These are phyloP conservation scores for Rhorus exstirpatorius DNA, from an alignment of 2,888 invertebrate genomes.

Conservation along the genomic window DNA sequence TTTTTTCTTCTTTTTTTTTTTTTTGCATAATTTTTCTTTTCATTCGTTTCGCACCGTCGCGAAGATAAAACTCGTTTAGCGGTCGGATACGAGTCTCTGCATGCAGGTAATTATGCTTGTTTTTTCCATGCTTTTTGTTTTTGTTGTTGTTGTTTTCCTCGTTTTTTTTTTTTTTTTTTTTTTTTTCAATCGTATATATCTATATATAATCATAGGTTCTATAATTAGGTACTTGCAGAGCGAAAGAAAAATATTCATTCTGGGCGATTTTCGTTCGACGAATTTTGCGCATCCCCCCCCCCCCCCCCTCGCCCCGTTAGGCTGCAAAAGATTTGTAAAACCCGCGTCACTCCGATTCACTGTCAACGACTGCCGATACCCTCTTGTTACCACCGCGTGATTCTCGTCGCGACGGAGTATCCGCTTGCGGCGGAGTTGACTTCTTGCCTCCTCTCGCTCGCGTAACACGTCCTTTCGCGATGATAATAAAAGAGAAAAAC, in stretches of 20 bases:
- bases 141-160: slow-evolving; percentile 12
- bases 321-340: slow-evolving; percentile 28
- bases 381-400: slow-evolving; percentile 69
- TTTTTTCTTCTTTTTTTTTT: slow-evolving; percentile 19
- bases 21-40: slow-evolving; percentile 7
- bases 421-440: slow-evolving; percentile 32
- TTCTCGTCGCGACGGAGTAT: slow-evolving; percentile 66
- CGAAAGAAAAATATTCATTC: slow-evolving; percentile 68
- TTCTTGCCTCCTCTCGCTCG: slow-evolving; percentile 69
- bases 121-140: slow-evolving; percentile 5
- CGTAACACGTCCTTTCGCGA: slow-evolving; percentile 72
- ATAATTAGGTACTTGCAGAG: slow-evolving; percentile 70
- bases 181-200: slow-evolving; percentile 62
- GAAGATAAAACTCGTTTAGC: slow-evolving; percentile 31
- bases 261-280: slow-evolving; percentile 61
- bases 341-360: slow-evolving; percentile 73
- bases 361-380: slow-evolving; percentile 71
- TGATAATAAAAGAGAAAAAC: too few relatives aligned
- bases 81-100: slow-evolving; percentile 45
- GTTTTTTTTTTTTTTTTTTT: slow-evolving; percentile 16
- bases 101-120: slow-evolving; percentile 64
- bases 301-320: too few relatives aligned
- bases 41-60: slow-evolving; percentile 30
- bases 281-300: slow-evolving; percentile 63
- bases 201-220: slow-evolving; percentile 67